Evolutionary conservation across 2,888 invertebrate genomes (phyloP), one percentile per base, ranked within the genome.

Genomic region (Automeris io): DNA sequence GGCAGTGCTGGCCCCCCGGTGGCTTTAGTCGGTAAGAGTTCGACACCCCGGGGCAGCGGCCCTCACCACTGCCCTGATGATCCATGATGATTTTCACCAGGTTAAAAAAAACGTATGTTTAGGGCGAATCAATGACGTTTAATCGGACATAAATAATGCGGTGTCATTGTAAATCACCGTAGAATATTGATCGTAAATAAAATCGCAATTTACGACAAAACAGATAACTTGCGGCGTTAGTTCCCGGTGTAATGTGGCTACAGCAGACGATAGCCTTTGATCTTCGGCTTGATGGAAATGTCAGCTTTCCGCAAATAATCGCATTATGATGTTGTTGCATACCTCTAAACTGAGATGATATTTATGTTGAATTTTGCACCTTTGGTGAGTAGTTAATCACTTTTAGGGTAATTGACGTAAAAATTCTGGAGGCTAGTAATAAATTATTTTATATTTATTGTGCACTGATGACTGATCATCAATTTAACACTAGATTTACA

Each of bases 101-200:
- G n/a, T n/a, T n/a, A n/a, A n/a, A n/a, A n/a, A n/a, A n/a, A n/a
- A n/a, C n/a, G n/a, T n/a, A n/a, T n/a, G n/a, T n/a, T n/a, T n/a
- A n/a, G n/a, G n/a, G n/a, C n/a, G n/a, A n/a, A n/a, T n/a, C 13
- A 25, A 25, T 2, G 7, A 26, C 25, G 13, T 13, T 12, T 12
- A 26, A 26, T 13, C 26, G 26, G 26, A 26, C 26, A 26, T 8
- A 13, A 13, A 13, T 26, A 26, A 26, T 26, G 26, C 13, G 26
- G 12, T 26, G 26, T 26, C 26, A 13, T 13, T 26, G 13, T 80
- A 76, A 79, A 81, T 81, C 79, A 72, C 61, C 40, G 42, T 46
- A 53, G 66, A 73, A 77, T 77, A 79, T 75, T 70, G 75, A 71
- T 73, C 72, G 68, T 80, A 75, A 79, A 80, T 78, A 79, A 70